A percentile compares a stretch with the other conserved stretches of the same genome.
phyloP scores from a whole-genome alignment of 2,888 invertebrate genomes.

The Globia sparganii region DNA sequence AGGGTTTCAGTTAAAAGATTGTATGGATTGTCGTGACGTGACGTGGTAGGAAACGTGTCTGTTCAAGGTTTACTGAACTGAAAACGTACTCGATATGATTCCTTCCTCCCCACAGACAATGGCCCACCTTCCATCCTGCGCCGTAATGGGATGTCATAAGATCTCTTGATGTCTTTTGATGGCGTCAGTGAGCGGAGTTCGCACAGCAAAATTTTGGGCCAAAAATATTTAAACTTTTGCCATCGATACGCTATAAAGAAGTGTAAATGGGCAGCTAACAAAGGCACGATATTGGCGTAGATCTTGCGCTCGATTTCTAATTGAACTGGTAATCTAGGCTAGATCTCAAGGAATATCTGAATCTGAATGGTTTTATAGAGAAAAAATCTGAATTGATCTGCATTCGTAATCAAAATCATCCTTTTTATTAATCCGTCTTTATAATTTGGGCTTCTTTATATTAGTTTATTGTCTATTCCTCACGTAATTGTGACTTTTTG shows the following conservation, averaged over 20 bases:
- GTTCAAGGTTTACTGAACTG: constrained; percentile 1
- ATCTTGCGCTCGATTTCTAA: neutral
- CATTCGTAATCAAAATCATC: neutral
- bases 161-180: too few relatives aligned
- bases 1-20: neutral
- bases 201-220: too few relatives aligned
- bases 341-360: neutral
- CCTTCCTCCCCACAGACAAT: too few relatives aligned
- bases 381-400: neutral
- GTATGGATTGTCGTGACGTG: constrained; percentile 1
- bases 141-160: too few relatives aligned
- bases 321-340: constrained; percentile 3
- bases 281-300: neutral
- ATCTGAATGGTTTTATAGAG: neutral
- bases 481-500: neutral
- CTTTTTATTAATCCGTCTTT: neutral
- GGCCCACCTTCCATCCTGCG: too few relatives aligned
- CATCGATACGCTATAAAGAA: too few relatives aligned
- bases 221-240: too few relatives aligned
- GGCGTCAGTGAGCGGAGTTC: too few relatives aligned
- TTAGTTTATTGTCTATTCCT: too few relatives aligned
- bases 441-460: neutral
- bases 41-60: neutral
- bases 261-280: neutral
- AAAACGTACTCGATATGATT: constrained; percentile 6